Conservation (phyloP, 2,888 invertebrate genomes). For the Galeopsomyia nigrocyanea region DNA sequence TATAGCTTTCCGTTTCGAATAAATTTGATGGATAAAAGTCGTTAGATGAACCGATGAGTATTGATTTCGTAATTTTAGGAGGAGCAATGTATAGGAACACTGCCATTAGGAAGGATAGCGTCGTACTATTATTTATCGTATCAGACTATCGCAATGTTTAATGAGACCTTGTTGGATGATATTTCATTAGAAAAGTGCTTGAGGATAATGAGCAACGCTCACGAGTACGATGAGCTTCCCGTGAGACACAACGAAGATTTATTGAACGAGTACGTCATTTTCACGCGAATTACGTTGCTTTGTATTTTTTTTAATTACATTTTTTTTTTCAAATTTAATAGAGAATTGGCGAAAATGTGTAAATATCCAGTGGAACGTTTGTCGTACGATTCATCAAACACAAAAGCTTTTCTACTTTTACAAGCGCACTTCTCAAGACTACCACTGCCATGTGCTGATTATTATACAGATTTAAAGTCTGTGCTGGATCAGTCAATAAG, state of each 20-base stretch:
- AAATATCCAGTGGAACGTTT: conserved; percentile 80
- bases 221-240: conserved; percentile 94
- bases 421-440: conserved; percentile 94
- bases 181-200: conserved; percentile 81
- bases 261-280: conserved; percentile 81
- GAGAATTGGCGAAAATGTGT: conserved; percentile 85
- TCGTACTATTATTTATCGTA: conserved; percentile 98
- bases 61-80: conserved; percentile 50
- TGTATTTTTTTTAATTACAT: conserved; percentile 18
- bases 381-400: conserved; percentile 90
- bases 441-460: conserved; percentile 91
- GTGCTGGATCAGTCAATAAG: conserved; percentile 96
- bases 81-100: conserved; percentile 57
- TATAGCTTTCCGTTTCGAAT: neutral
- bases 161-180: conserved; percentile 76
- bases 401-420: conserved; percentile 92
- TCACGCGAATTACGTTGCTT: neutral
- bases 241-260: conserved; percentile 98
- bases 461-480: conserved; percentile 95
- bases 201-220: conserved; percentile 83
- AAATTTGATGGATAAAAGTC: neutral
- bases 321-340: conserved; percentile 65
- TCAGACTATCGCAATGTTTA: conserved; percentile 89
- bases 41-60: too few relatives aligned
- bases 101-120: conserved; percentile 89